Conservation (phyloP, 2,797 vertebrate genomes). For the Spinus pinus region DNA sequence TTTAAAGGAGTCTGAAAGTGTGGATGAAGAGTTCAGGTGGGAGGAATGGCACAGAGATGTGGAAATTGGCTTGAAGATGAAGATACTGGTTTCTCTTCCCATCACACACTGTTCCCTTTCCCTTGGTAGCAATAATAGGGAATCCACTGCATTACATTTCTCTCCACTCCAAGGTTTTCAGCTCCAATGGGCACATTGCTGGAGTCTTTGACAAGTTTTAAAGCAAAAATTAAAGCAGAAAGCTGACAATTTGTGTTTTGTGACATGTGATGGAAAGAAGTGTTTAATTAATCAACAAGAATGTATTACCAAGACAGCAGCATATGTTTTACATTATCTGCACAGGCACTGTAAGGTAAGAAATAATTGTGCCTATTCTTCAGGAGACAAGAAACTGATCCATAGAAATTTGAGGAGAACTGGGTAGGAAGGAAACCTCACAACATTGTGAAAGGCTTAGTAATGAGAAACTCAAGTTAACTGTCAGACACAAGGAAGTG, state of each 20-base stretch:
- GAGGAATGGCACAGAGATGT: neutral
- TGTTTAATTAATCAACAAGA: conserved; percentile 48
- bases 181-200: neutral
- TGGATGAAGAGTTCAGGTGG: neutral
- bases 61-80: neutral
- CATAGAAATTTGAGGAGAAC: neutral
- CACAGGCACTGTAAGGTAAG: conserved; percentile 17
- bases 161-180: neutral
- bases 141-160: neutral
- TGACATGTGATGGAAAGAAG: conserved; percentile 23
- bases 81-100: neutral
- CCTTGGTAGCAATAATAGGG: neutral
- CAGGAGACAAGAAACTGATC: neutral
- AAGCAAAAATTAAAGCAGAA: conserved; percentile 25
- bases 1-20: neutral
- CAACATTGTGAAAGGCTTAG: neutral
- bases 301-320: conserved; percentile 14
- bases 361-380: neutral
- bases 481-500: neutral
- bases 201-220: neutral
- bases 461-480: neutral
- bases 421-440: neutral
- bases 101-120: neutral
- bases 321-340: conserved; percentile 47
- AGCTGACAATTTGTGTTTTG: neutral